Evolutionary conservation across 2,113 vertebrate species (phyloP), one percentile per base, ranked within the genome.

Genomic region (Oncorhynchus kisutch): DNA sequence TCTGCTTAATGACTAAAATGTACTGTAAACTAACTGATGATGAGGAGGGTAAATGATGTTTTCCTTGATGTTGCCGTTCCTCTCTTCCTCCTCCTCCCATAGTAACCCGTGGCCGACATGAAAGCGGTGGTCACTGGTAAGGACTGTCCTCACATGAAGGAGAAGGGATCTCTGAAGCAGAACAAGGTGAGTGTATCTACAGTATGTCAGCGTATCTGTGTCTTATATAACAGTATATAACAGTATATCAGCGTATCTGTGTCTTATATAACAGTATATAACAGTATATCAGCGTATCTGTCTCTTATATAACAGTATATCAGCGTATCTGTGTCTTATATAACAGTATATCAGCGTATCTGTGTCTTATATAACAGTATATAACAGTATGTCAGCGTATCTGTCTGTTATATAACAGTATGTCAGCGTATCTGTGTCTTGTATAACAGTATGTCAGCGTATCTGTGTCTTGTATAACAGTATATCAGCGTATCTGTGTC

Each of bases 121-220:
- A 99, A 99, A 94, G 97, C 97, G 74, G 95, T 99, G 84, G 95
- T 99, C 92, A 99, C 98, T 67, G 98, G 97, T 84, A 99, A 99
- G 85, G 98, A 99, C 91, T 99, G 98, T 86, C 98, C 97, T 84
- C 97, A 99, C 85, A 98, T 99, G 97, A 99, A 99, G 91, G 98
- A 99, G 89, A 99, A 99, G 90, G 97, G 97, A 91, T 97, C 97
- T 87, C 96, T 97, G 84, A 99, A 98, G 94, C 98, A 99, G 93
- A 99, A 99, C 90, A 99, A 99, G 97, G 98, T 99, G 92, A 49
- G 87, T 79, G 16, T 34, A 29, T 25, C 78, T 70, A 54, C 5
- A 54, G 14, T 16, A 34, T 27, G 29, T 70, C 62, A 39, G 45
- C 59, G 49, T 69, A 25, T 31, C 31, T 71, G 70, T 57, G 34